These are phyloP conservation scores for Alcedo quadribrachys DNA, from an alignment of 2,797 vertebrate genomes.

Conservation along the genomic window DNA sequence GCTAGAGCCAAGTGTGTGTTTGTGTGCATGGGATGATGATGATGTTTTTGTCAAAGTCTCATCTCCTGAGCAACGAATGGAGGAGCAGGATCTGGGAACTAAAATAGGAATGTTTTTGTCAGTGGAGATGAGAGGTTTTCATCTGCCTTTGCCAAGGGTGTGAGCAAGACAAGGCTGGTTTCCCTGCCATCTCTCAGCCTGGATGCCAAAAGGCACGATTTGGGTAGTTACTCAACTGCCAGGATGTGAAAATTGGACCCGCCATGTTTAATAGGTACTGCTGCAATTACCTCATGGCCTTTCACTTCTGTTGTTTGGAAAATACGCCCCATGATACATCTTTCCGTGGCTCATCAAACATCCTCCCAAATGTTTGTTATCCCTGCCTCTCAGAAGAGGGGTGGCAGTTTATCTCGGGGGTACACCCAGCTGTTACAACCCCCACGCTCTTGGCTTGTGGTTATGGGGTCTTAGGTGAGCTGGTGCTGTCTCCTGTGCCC, in stretches of 20 bases:
- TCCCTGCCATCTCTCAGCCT: background rate
- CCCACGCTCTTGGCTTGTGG: background rate
- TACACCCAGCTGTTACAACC: background rate
- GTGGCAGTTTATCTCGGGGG: background rate
- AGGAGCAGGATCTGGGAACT: background rate
- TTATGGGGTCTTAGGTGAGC: background rate
- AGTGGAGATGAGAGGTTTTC: background rate
- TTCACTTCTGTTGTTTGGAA: background rate
- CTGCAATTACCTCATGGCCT: background rate
- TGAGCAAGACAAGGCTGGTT: background rate
- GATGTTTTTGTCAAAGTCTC: rapidly evolving
- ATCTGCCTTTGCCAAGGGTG: rapidly evolving
- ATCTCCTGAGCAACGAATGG: background rate
- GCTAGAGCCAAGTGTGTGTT: background rate
- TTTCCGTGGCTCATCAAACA: background rate
- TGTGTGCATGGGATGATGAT: rapidly evolving
- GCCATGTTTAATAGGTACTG: background rate
- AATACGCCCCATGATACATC: background rate
- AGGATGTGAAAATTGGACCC: background rate
- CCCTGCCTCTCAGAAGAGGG: background rate
- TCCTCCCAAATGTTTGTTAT: background rate
- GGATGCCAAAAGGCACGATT: background rate
- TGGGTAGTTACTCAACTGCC: background rate
- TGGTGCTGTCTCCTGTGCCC: background rate
- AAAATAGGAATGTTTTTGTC: background rate